These are phyloP conservation scores for Physeter macrocephalus DNA, from an alignment of 2,113 vertebrate species.

Conservation along the genomic window DNA sequence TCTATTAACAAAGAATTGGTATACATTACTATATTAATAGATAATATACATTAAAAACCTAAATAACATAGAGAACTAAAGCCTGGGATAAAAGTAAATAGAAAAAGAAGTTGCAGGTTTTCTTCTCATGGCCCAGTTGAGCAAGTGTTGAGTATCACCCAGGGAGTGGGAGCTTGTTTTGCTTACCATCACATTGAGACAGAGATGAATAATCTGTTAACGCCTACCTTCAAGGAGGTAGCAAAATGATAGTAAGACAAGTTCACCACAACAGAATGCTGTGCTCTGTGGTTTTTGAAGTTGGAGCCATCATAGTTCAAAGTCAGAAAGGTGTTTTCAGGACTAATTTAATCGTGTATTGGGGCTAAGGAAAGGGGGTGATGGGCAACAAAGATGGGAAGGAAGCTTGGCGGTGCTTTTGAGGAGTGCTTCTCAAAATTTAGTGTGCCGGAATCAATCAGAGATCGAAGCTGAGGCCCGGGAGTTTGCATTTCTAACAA, in stretches of 20 bases:
- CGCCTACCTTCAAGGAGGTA: neutral
- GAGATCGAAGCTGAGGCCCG: neutral
- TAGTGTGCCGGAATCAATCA: neutral
- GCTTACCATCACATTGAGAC: neutral
- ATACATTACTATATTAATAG: neutral
- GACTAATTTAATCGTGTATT: neutral
- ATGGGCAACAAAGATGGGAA: neutral
- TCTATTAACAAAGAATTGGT: neutral
- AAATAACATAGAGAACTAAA: neutral
- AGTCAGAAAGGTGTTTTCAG: neutral
- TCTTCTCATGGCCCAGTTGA: neutral
- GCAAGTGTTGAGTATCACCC: neutral
- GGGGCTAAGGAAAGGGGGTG: neutral
- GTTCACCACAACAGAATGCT: neutral
- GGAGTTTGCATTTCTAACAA: neutral
- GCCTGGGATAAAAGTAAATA: neutral
- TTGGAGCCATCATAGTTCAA: neutral
- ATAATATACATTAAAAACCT: neutral
- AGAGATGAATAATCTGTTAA: neutral
- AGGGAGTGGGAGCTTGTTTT: neutral
- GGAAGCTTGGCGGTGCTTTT: neutral
- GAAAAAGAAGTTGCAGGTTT: neutral
- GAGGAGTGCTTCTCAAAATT: neutral
- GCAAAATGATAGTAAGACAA: neutral
- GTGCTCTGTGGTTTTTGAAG: neutral